A percentile compares a stretch with the other conserved stretches of the same genome.
Evolutionary conservation across 2,797 vertebrate genomes (phyloP).

Genomic region (Chiloscyllium punctatum): DNA sequence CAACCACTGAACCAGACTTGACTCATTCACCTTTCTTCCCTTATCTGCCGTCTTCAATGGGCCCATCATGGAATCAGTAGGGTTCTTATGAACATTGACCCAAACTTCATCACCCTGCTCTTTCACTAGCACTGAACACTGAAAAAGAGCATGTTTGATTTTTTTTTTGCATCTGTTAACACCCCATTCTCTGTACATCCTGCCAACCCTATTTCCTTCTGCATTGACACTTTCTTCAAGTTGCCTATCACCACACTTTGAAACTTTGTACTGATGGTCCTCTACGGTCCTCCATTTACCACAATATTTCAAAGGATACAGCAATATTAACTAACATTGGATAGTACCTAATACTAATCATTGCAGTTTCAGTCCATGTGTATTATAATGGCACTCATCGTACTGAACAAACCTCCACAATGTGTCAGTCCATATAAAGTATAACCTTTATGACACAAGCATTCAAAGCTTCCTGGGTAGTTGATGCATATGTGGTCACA

Average conservation of each 20-base stretch:
- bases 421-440: conserved; percentile 85
- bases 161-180: too few species aligned
- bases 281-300: neutral
- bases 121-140: neutral
- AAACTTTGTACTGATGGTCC: neutral
- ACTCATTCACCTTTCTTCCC: neutral
- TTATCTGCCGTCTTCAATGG: neutral
- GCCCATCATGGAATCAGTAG: neutral
- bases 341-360: neutral
- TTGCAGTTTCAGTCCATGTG: conserved; percentile 10
- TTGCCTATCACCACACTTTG: neutral
- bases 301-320: neutral
- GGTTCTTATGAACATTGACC: neutral
- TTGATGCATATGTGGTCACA: conserved; percentile 70
- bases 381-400: neutral
- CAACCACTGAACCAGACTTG: too few species aligned
- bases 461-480: conserved; percentile 76
- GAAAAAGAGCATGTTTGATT: neutral
- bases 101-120: neutral
- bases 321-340: neutral
- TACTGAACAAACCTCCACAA: conserved; percentile 77
- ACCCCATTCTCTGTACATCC: neutral
- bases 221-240: neutral
- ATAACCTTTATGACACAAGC: conserved; percentile 81
- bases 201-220: neutral